These are phyloP conservation scores for Percina caprodes DNA, from an alignment of 2,113 vertebrate species.

Conservation along the genomic window DNA sequence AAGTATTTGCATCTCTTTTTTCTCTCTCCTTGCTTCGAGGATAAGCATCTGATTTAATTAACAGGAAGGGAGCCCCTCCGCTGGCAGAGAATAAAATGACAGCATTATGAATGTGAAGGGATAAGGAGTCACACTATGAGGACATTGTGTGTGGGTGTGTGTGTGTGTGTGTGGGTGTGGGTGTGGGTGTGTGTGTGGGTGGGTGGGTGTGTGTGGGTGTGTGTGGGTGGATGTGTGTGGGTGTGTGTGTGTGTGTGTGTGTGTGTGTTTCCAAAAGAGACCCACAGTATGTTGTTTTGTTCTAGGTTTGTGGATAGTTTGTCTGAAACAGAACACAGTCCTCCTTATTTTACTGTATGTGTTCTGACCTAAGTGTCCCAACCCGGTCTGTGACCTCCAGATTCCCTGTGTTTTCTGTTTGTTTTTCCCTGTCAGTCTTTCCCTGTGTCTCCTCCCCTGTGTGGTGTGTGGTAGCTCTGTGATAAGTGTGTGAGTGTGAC, in stretches of 20 bases:
- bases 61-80: conserved; percentile 53
- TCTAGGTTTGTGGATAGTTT: background rate
- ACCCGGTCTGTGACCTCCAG: too few relatives aligned
- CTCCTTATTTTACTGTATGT: conserved; percentile 1
- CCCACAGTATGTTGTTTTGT: background rate
- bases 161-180: background rate
- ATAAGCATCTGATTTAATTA: conserved; percentile 64
- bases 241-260: background rate
- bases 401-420: too few relatives aligned
- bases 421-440: too few relatives aligned
- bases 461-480: too few relatives aligned
- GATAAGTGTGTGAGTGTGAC: too few relatives aligned
- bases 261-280: conserved; percentile 11
- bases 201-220: background rate
- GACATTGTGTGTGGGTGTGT: conserved; percentile 13
- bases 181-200: background rate
- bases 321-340: background rate
- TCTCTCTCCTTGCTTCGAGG: conserved; percentile 1
- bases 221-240: background rate
- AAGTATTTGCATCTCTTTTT: conserved; percentile 13
- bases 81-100: conserved; percentile 54
- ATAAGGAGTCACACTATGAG: conserved; percentile 46
- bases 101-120: conserved; percentile 52
- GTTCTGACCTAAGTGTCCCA: background rate
- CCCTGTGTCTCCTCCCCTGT: too few relatives aligned